A percentile compares a stretch with the other conserved stretches of the same genome.
Evolutionary conservation across 2,797 vertebrate species (phyloP).

Genomic region (Crocidura indochinensis): DNA sequence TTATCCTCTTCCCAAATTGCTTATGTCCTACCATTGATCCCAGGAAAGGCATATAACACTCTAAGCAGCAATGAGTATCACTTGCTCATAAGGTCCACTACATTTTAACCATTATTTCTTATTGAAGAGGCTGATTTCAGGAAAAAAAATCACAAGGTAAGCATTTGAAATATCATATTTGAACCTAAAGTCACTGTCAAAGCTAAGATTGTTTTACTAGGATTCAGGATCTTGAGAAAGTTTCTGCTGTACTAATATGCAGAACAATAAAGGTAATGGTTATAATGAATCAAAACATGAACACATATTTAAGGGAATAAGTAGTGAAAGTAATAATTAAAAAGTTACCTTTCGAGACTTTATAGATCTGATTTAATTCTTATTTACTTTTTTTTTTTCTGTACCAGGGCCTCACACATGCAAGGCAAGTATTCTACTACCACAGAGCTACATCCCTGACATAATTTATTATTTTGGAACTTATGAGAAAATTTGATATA

Average conservation of each 20-base stretch:
- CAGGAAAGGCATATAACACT: not conserved
- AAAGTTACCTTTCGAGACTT: not conserved
- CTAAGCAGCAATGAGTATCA: not conserved
- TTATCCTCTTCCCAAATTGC: not conserved
- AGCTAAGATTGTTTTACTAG: not conserved
- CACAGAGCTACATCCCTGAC: no score
- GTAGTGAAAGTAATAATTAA: not conserved
- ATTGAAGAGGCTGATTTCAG: constrained; percentile 16
- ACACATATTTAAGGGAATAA: constrained; percentile 27
- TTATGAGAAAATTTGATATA: constrained; percentile 9
- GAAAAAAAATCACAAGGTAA: not conserved
- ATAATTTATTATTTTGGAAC: not conserved
- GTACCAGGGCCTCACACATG: no score
- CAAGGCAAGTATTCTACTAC: no score
- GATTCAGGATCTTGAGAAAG: not conserved
- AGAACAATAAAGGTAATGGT: not conserved
- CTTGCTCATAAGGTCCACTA: not conserved
- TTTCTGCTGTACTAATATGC: not conserved
- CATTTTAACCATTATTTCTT: not conserved
- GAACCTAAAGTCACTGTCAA: not conserved
- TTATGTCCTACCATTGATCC: not conserved
- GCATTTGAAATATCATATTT: constrained; percentile 22
- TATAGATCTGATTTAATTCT: constrained; percentile 38
- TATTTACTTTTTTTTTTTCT: not conserved
- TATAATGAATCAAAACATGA: not conserved